Evolutionary conservation across 2,797 vertebrate species (phyloP).

Genomic region (Lophotriccus pileatus): DNA sequence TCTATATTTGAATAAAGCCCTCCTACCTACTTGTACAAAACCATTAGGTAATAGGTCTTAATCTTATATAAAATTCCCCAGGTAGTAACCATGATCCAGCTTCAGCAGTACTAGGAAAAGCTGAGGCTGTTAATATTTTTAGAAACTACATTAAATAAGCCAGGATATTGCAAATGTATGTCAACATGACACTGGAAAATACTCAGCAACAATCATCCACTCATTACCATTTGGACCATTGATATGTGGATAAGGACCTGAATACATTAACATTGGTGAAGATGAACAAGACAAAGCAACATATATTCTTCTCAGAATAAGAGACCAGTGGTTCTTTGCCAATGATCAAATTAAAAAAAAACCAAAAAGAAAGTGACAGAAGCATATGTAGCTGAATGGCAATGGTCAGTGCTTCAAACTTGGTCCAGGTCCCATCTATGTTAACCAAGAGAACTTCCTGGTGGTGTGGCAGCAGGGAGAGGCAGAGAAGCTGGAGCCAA

Average conservation of each 20-base stretch:
- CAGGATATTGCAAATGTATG: not conserved
- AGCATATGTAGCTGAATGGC: not conserved
- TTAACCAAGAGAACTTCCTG: not conserved
- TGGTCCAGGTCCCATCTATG: not conserved
- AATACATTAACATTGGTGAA: not conserved
- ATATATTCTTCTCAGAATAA: not conserved
- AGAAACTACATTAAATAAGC: not conserved
- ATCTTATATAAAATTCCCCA: slow-evolving; percentile 19
- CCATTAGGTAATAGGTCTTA: slow-evolving; percentile 47
- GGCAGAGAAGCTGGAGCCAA: not conserved
- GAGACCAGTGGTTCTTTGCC: not conserved
- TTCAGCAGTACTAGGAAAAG: not conserved
- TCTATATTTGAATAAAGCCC: slow-evolving; percentile 63
- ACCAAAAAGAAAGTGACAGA: not conserved
- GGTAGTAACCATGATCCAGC: not conserved
- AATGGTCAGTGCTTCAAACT: not conserved
- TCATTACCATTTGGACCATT: not conserved
- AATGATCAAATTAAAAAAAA: not conserved
- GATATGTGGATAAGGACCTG: accelerated
- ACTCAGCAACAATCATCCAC: not conserved
- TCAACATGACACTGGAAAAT: not conserved
- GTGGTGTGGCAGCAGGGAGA: not conserved
- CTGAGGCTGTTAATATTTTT: not conserved
- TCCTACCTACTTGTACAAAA: slow-evolving; percentile 51
- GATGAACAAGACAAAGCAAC: not conserved